phyloP scores from a whole-genome alignment of 92 coral and sea anemone genomes.

The Galaxea fascicularis region DNA sequence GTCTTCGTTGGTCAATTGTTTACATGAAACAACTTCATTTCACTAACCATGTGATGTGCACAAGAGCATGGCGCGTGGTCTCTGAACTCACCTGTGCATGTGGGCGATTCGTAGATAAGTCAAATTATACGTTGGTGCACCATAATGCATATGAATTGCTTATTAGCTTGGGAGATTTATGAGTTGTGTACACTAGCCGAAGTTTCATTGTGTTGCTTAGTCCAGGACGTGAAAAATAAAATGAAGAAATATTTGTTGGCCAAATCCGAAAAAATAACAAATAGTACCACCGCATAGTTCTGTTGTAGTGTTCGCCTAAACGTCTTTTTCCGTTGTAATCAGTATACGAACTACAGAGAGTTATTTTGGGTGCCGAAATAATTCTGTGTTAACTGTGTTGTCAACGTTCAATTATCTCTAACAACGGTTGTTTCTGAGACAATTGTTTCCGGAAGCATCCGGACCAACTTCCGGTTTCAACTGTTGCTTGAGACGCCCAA shows the following conservation, averaged over 20 bases:
- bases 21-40: neutral
- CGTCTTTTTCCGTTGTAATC: too few species aligned
- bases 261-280: neutral
- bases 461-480: constrained; percentile 42
- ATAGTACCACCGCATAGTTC: neutral
- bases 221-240: neutral
- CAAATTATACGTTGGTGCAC: neutral
- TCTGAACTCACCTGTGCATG: neutral
- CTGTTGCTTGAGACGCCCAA: constrained; percentile 12
- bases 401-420: constrained; percentile 5
- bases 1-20: neutral
- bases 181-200: neutral
- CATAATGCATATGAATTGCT: neutral
- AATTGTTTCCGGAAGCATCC: constrained; percentile 37
- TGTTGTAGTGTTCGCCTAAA: neutral
- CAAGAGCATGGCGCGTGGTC: constrained; percentile 29
- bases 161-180: neutral
- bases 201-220: neutral
- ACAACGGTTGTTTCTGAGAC: neutral
- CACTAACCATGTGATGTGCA: neutral
- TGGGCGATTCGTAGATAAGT: neutral
- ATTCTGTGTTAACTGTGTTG: neutral
- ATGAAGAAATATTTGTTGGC: neutral
- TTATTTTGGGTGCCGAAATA: neutral
- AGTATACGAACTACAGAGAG: neutral